Evolutionary conservation across 2,888 invertebrate genomes (phyloP).

Genomic region (Drosophila pullipes): DNA sequence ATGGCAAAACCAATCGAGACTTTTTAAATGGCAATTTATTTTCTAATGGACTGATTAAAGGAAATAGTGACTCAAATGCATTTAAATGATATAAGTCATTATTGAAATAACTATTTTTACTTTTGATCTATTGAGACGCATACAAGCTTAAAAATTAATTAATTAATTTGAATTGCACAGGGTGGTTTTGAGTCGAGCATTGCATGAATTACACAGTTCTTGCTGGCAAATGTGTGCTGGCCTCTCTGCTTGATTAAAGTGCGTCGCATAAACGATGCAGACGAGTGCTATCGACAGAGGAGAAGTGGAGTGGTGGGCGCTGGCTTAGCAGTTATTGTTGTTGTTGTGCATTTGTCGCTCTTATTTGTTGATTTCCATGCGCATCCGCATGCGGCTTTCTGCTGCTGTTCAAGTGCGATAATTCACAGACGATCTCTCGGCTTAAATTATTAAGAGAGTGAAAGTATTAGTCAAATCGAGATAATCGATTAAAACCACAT

Average conservation of each 20-base stretch:
- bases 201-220: not conserved
- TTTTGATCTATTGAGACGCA: not conserved
- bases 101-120: not conserved
- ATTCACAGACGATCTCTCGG: constrained; percentile 41
- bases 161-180: constrained; percentile 5
- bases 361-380: constrained; percentile 66
- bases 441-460: not conserved
- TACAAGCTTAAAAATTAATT: not conserved
- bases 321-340: constrained; percentile 27
- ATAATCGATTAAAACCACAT: not conserved
- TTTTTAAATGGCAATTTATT: not conserved
- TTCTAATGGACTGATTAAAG: not conserved
- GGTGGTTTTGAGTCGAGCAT: constrained; percentile 10
- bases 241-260: constrained; percentile 72
- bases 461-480: not conserved
- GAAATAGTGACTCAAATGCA: not conserved
- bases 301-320: constrained; percentile 13
- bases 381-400: constrained; percentile 34
- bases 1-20: constrained; percentile 1
- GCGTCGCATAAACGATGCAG: constrained; percentile 43
- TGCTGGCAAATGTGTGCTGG: constrained; percentile 26
- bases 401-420: constrained; percentile 75
- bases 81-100: not conserved
- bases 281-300: constrained; percentile 7
- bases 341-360: constrained; percentile 61